Percentiles rank a stretch among this genome's conserved stretches.
Evolutionary conservation across 2,888 invertebrate species (phyloP).

Genomic region (Hymenopus coronatus): DNA sequence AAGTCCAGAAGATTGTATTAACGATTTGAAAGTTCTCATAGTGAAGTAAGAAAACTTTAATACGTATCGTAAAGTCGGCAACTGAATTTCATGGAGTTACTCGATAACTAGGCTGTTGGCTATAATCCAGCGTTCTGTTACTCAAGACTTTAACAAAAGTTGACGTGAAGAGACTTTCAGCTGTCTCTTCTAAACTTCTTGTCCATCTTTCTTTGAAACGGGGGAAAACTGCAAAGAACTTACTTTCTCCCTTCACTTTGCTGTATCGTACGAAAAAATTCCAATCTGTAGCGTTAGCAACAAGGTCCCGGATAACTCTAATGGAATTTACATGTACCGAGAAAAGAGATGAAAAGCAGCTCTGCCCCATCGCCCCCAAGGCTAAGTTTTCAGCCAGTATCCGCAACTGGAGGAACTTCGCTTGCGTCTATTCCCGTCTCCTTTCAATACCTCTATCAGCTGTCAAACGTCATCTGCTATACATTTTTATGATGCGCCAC

Average conservation of each 20-base stretch:
- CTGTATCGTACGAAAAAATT: neutral
- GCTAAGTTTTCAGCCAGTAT: neutral
- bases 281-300: constrained; percentile 4
- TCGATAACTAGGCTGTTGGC: too few relatives aligned
- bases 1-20: too few relatives aligned
- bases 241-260: neutral
- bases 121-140: too few relatives aligned
- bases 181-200: neutral
- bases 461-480: neutral
- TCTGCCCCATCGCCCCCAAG: neutral
- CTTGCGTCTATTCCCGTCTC: neutral
- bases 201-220: neutral
- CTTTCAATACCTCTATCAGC: neutral
- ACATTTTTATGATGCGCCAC: neutral
- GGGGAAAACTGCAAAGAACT: neutral
- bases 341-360: constrained; percentile 22
- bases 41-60: too few relatives aligned
- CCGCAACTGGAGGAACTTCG: neutral
- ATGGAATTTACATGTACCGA: constrained; percentile 31
- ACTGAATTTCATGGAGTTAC: too few relatives aligned
- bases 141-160: neutral
- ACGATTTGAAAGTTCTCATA: too few relatives aligned
- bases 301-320: constrained; percentile 16
- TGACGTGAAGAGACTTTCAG: neutral
- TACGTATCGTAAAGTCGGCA: too few relatives aligned